phyloP scores from a whole-genome alignment of 2,888 invertebrate genomes.

The Drosophila conformis region DNA sequence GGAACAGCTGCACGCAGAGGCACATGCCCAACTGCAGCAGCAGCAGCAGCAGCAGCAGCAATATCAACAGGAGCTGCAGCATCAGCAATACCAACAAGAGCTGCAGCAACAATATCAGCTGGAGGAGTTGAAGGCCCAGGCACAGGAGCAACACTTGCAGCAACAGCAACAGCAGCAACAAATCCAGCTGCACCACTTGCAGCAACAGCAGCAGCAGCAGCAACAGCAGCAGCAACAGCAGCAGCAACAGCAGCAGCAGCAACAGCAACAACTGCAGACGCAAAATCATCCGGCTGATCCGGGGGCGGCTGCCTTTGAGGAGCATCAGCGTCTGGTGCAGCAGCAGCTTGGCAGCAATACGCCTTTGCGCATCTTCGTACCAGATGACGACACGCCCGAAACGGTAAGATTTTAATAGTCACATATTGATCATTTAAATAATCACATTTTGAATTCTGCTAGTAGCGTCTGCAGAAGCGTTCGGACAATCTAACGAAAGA shows the following conservation, averaged over 20 bases:
- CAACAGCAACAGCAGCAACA: constrained; percentile 58
- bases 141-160: constrained; percentile 62
- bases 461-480: constrained; percentile 79
- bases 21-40: constrained; percentile 70
- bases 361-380: constrained; percentile 86
- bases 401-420: constrained; percentile 52
- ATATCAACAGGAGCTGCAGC: constrained; percentile 42
- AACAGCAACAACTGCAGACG: constrained; percentile 65
- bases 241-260: constrained; percentile 63
- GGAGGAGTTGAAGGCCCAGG: constrained; percentile 54
- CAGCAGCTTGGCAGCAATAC: constrained; percentile 82
- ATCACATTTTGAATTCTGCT: constrained; percentile 10
- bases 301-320: constrained; percentile 77
- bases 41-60: constrained; percentile 34
- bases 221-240: constrained; percentile 62
- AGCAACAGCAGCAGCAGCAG: constrained; percentile 67
- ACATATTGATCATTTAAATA: background rate
- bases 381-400: constrained; percentile 83
- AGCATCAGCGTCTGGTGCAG: constrained; percentile 82
- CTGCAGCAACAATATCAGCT: constrained; percentile 62
- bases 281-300: constrained; percentile 47
- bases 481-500: constrained; percentile 79
- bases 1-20: constrained; percentile 71
- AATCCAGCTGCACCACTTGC: background rate
- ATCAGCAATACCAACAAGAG: background rate